A percentile compares a stretch with the other conserved stretches of the same genome.
Conservation (phyloP, 2,888 invertebrate species). For the Lydus trimaculatus region DNA sequence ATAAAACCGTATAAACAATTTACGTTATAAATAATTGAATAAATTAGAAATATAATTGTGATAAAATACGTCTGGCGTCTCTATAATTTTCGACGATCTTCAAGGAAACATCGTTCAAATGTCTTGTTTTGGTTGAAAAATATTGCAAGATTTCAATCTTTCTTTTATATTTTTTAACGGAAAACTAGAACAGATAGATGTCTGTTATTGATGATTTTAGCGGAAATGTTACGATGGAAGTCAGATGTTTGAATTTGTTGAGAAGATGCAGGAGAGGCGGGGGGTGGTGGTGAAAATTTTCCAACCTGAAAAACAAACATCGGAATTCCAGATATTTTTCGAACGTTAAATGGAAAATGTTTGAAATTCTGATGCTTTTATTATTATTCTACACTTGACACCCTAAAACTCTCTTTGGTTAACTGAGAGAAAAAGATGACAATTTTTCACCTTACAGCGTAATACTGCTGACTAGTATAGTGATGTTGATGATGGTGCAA, state of each 20-base stretch:
- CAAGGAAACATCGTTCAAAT: no score
- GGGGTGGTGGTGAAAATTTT: no score
- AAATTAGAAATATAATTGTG: background rate
- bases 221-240: background rate
- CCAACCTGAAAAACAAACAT: background rate
- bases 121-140: background rate
- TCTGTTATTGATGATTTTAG: background rate
- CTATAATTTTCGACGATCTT: background rate
- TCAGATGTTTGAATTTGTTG: background rate
- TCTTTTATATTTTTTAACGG: no score
- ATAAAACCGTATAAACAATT: no score
- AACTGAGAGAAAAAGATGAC: background rate
- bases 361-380: background rate
- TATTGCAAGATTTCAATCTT: background rate
- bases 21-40: background rate
- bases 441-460: background rate
- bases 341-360: background rate
- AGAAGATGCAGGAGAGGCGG: background rate
- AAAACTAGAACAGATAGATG: no score
- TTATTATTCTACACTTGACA: constrained; percentile 1
- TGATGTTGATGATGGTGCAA: background rate
- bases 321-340: background rate
- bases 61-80: background rate
- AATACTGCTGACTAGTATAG: background rate
- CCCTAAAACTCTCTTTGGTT: background rate